Evolutionary conservation across 2,797 vertebrate species (phyloP).

Genomic region (Rousettus madagascariensis): DNA sequence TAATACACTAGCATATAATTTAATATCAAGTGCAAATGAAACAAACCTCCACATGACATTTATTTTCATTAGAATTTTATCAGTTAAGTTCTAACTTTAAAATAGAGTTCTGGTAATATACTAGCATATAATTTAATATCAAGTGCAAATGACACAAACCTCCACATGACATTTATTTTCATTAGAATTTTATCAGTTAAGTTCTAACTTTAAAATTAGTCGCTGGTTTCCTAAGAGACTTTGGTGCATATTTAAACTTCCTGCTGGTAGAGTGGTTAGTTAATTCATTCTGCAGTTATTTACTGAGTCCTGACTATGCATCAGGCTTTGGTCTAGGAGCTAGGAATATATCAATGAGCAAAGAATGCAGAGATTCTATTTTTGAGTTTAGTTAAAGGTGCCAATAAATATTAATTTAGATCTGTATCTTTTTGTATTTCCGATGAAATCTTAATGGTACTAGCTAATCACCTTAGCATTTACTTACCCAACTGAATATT

Average conservation of each 20-base stretch:
- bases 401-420: not conserved
- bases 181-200: conserved; percentile 25
- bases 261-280: not conserved
- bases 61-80: conserved; percentile 38
- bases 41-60: not conserved
- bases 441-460: not conserved
- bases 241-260: not conserved
- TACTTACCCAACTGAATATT: not conserved
- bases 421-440: not conserved
- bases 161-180: not conserved
- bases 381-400: conserved; percentile 3
- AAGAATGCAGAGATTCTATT: not conserved
- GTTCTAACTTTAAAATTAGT: conserved; percentile 49
- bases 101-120: not conserved
- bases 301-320: not conserved
- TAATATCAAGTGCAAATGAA: conserved; percentile 17
- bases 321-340: not conserved
- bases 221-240: not conserved
- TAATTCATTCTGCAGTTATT: not conserved
- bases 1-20: not conserved
- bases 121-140: not conserved
- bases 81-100: conserved; percentile 45
- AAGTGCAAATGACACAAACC: conserved; percentile 11
- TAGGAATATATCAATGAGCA: not conserved
- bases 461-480: not conserved